Evolutionary conservation across 2,888 invertebrate genomes (phyloP).

Genomic region (Abrostola tripartita): DNA sequence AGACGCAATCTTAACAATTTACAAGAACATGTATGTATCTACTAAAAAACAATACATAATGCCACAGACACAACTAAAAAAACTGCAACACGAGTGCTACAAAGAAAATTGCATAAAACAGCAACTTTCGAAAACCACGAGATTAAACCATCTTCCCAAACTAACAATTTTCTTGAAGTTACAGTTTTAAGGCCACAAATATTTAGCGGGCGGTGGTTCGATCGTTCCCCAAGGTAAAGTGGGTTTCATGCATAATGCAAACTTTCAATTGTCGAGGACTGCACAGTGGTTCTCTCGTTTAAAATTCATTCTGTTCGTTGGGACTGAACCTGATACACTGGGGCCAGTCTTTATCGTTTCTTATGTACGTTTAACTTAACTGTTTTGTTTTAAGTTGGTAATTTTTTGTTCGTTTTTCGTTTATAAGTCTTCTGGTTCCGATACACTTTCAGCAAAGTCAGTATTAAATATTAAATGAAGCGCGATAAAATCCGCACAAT

Average conservation of each 20-base stretch:
- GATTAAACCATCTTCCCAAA: slow-evolving; percentile 46
- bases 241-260: slow-evolving; percentile 78
- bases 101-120: slow-evolving; percentile 28
- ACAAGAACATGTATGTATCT: too few relatives aligned
- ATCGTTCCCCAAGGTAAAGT: slow-evolving; percentile 59
- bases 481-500: too few relatives aligned
- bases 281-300: slow-evolving; percentile 63
- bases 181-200: slow-evolving; percentile 62
- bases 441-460: too few relatives aligned
- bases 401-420: slow-evolving; percentile 3
- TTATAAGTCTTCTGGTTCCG: too few relatives aligned
- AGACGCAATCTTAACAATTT: too few relatives aligned
- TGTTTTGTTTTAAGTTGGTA: slow-evolving; percentile 25
- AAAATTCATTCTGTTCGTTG: slow-evolving; percentile 73
- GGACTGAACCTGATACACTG: slow-evolving; percentile 55
- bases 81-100: background rate
- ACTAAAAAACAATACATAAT: background rate
- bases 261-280: slow-evolving; percentile 77
- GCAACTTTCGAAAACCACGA: slow-evolving; percentile 20
- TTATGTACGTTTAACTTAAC: slow-evolving; percentile 50
- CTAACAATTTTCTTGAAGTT: slow-evolving; percentile 53
- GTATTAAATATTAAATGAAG: too few relatives aligned
- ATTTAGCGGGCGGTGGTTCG: slow-evolving; percentile 63
- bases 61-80: slow-evolving; percentile 6
- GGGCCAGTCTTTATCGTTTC: slow-evolving; percentile 62